These are phyloP conservation scores for Rhipidura dahli DNA, from an alignment of 2,113 vertebrate genomes.

Conservation along the genomic window DNA sequence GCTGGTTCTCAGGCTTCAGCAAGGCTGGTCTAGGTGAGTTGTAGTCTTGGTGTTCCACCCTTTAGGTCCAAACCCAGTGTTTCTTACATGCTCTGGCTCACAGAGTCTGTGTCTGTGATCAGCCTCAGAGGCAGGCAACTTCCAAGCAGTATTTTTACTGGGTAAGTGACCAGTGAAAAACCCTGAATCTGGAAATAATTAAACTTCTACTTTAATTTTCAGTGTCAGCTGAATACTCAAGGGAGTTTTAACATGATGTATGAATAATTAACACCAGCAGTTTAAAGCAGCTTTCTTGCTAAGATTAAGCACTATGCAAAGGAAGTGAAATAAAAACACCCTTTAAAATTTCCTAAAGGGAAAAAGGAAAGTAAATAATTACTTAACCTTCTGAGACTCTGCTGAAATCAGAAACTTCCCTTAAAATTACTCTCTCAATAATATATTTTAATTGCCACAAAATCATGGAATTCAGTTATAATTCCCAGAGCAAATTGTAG, in stretches of 20 bases:
- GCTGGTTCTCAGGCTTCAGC: not conserved
- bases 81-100: fast-evolving
- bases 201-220: not conserved
- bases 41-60: not conserved
- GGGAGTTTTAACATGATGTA: not conserved
- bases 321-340: not conserved
- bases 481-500: not conserved
- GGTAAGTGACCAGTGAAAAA: not conserved
- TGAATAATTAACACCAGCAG: conserved; percentile 13
- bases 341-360: not conserved
- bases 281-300: not conserved
- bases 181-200: not conserved
- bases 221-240: not conserved
- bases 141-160: not conserved
- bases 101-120: fast-evolving
- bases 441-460: conserved; percentile 10
- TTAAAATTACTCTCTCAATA: not conserved
- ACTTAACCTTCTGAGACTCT: not conserved
- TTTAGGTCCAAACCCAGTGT: not conserved
- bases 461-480: not conserved
- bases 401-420: not conserved
- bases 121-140: not conserved
- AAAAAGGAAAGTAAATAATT: conserved; percentile 28
- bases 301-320: not conserved
- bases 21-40: not conserved